phyloP scores from a whole-genome alignment of 2,888 invertebrate species.

The Ethmia dodecea region DNA sequence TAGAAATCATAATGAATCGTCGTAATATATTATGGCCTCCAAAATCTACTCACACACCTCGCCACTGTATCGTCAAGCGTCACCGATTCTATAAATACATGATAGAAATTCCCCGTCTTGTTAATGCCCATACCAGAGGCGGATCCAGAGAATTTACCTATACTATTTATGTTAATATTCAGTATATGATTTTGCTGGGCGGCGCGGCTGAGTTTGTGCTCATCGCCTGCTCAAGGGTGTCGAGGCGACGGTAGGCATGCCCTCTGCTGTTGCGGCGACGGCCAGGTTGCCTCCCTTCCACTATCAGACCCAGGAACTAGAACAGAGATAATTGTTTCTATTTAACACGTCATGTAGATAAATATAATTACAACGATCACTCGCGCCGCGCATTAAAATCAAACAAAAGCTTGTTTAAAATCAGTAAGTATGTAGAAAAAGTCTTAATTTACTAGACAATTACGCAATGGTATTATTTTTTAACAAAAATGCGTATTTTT shows the following conservation, averaged over 20 bases:
- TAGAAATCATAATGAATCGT: no score
- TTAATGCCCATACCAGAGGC: slow-evolving; percentile 2
- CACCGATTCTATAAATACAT: not conserved
- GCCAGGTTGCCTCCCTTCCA: slow-evolving; percentile 58
- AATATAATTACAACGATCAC: no score
- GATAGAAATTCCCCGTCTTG: not conserved
- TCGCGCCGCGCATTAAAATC: no score
- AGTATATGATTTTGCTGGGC: slow-evolving; percentile 69
- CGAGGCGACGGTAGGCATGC: slow-evolving; percentile 62
- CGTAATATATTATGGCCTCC: no score
- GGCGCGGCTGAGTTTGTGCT: slow-evolving; percentile 52
- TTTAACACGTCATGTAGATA: not conserved
- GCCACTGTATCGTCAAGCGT: not conserved
- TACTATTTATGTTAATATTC: slow-evolving; percentile 9
- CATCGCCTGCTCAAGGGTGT: slow-evolving; percentile 69
- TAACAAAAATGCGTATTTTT: no score
- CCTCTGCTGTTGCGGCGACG: slow-evolving; percentile 64
- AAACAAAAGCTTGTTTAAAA: no score
- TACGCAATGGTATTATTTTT: no score
- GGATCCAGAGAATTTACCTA: slow-evolving; percentile 3
- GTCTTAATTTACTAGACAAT: no score
- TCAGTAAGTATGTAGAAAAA: no score
- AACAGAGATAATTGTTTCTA: slow-evolving; percentile 20
- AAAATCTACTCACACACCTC: no score
- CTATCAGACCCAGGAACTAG: slow-evolving; percentile 59